These are phyloP conservation scores for Albula goreensis DNA, from an alignment of 2,113 vertebrate species.

Conservation along the genomic window DNA sequence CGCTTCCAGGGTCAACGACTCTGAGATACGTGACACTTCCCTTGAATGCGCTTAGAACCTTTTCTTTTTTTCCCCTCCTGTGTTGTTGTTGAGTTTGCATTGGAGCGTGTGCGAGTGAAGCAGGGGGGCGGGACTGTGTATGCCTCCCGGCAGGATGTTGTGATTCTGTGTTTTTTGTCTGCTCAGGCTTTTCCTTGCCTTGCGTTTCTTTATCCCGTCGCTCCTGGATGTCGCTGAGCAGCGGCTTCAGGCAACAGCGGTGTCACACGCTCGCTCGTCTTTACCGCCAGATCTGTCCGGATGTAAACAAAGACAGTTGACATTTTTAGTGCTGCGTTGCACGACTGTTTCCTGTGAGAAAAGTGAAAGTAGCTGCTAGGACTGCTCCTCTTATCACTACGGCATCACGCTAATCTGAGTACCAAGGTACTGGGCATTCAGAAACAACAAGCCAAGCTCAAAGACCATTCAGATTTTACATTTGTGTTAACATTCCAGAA, in stretches of 20 bases:
- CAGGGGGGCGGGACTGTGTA: background rate
- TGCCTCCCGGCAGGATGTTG: background rate
- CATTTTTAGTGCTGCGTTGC: background rate
- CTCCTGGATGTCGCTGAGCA: background rate
- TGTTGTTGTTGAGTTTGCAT: background rate
- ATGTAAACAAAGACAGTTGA: background rate
- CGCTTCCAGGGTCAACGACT: background rate
- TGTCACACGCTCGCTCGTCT: background rate
- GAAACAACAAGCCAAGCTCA: too few relatives aligned
- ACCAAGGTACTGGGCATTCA: background rate
- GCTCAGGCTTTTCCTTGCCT: background rate
- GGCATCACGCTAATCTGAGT: background rate
- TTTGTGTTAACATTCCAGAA: background rate
- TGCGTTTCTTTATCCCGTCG: background rate
- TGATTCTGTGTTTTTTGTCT: background rate
- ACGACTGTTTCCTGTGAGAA: background rate
- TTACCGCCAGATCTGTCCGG: background rate
- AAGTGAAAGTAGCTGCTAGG: background rate
- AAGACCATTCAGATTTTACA: background rate
- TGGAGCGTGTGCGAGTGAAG: background rate
- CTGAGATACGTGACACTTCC: background rate
- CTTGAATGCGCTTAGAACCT: background rate
- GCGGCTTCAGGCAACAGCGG: background rate
- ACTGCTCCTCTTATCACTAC: background rate
- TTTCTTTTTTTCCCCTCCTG: background rate